Percentiles rank a stretch among this genome's conserved stretches.
Conservation (phyloP, 2,113 vertebrate species). For the sheep (Ovis aries) region DNA sequence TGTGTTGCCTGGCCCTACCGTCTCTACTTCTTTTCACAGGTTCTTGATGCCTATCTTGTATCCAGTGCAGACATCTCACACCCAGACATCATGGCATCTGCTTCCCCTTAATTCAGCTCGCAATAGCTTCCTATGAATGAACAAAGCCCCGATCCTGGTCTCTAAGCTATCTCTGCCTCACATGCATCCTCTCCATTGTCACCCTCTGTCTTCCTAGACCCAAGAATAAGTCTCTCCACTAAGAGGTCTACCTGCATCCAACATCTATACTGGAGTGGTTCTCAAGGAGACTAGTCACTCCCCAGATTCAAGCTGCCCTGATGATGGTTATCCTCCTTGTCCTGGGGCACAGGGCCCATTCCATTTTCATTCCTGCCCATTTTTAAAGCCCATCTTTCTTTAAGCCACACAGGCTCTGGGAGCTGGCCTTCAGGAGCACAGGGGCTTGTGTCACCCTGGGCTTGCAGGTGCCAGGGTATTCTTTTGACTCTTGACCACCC, state of each 20-base stretch:
- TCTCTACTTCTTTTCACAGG: background rate
- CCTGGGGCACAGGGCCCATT: rapidly evolving
- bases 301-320: background rate
- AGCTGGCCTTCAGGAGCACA: background rate
- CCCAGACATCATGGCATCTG: background rate
- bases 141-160: background rate
- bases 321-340: background rate
- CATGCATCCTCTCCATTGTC: background rate
- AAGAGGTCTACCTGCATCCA: too few species aligned
- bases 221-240: background rate
- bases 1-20: background rate
- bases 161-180: background rate
- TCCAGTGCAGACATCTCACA: background rate
- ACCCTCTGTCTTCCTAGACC: background rate
- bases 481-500: background rate
- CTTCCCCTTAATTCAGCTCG: background rate
- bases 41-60: background rate
- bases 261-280: background rate
- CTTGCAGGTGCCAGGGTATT: background rate
- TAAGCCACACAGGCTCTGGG: background rate
- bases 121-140: background rate
- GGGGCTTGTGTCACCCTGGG: background rate
- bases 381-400: background rate
- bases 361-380: background rate
- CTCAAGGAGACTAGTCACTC: background rate